Percentiles rank a stretch among this genome's conserved stretches.
Conservation (phyloP, 1,140 invertebrate species). For the Sarcophaga bullata region DNA sequence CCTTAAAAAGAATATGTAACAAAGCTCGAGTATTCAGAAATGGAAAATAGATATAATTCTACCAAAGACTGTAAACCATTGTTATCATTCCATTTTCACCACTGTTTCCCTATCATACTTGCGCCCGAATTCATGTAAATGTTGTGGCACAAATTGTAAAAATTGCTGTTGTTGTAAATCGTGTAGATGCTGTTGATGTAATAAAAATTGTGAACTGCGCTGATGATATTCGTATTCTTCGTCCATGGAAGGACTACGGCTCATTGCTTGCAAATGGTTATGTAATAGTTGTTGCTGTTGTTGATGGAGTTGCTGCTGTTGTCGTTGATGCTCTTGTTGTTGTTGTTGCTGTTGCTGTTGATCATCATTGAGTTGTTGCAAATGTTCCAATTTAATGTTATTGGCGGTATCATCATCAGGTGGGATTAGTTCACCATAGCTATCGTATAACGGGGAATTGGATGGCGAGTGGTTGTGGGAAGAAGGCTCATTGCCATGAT, state of each 20-base stretch:
- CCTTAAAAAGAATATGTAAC: no score
- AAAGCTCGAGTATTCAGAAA: no score
- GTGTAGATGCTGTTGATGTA: constrained; percentile 56
- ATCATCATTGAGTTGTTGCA: neutral
- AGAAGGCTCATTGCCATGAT: constrained; percentile 40
- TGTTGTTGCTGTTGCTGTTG: constrained; percentile 39
- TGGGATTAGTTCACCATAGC: constrained; percentile 13
- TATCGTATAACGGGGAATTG: constrained; percentile 17
- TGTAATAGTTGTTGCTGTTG: neutral
- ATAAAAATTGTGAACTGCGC: constrained; percentile 50
- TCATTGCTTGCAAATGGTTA: constrained; percentile 1
- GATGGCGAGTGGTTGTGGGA: constrained; percentile 34
- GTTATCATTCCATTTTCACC: constrained; percentile 60
- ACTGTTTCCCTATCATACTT: constrained; percentile 60
- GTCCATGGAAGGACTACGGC: constrained; percentile 41
- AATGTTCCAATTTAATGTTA: constrained; percentile 36
- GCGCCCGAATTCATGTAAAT: constrained; percentile 56
- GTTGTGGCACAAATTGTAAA: constrained; percentile 50
- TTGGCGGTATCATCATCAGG: neutral
- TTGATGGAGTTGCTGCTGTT: constrained; percentile 41
- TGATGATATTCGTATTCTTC: constrained; percentile 48
- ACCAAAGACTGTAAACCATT: neutral
- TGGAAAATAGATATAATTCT: no score
- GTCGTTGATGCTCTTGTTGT: constrained; percentile 31
- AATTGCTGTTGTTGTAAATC: constrained; percentile 47